Conservation (phyloP, 1,140 invertebrate species). For the Heliconius himera region DNA sequence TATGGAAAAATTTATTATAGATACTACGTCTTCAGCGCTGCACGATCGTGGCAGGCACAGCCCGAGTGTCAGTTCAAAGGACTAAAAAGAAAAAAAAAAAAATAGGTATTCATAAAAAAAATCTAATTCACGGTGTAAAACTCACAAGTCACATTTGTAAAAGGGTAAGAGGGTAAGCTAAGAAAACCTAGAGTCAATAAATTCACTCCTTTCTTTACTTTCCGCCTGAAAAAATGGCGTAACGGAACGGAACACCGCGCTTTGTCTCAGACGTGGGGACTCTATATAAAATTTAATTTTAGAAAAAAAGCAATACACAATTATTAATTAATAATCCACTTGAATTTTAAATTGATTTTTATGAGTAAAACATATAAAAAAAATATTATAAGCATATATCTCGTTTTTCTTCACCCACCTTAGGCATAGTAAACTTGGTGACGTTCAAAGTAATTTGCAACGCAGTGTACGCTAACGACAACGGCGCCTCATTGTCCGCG, state of each 20-base stretch:
- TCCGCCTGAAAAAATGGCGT: too few relatives aligned
- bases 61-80: constrained; percentile 59
- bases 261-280: too few relatives aligned
- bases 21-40: constrained; percentile 55
- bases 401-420: constrained; percentile 43
- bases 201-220: too few relatives aligned
- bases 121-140: too few relatives aligned
- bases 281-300: too few relatives aligned
- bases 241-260: too few relatives aligned
- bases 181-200: not conserved
- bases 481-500: constrained; percentile 50
- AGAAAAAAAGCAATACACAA: too few relatives aligned
- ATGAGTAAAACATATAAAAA: not conserved
- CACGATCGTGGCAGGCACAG: constrained; percentile 67
- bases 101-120: not conserved
- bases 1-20: constrained; percentile 71
- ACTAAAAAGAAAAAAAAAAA: constrained; percentile 51
- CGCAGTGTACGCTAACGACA: constrained; percentile 52
- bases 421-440: constrained; percentile 62
- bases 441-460: constrained; percentile 57
- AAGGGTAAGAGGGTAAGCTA: too few relatives aligned
- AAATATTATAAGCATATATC: too few relatives aligned
- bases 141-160: too few relatives aligned
- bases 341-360: too few relatives aligned
- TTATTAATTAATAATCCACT: too few relatives aligned